Evolutionary conservation across 2,797 vertebrate species (phyloP).

Genomic region (Orientallactaga sibirica): DNA sequence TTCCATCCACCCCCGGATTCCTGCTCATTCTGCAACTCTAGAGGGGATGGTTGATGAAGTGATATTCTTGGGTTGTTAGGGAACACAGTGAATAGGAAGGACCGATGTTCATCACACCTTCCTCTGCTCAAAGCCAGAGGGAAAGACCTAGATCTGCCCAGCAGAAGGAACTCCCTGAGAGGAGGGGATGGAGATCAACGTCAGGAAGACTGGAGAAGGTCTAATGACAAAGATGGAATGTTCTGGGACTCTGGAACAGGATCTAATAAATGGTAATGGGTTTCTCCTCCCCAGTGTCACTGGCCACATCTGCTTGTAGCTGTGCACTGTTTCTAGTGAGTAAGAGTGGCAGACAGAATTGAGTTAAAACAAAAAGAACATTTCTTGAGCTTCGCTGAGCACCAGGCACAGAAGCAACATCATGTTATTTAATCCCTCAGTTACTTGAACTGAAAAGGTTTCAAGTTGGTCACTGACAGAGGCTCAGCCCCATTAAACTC

Average conservation of each 20-base stretch:
- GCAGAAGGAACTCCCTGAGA: neutral
- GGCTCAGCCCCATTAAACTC: neutral
- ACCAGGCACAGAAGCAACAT: neutral
- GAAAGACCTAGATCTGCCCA: neutral
- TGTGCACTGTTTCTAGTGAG: constrained; percentile 4
- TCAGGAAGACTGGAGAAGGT: fast-evolving
- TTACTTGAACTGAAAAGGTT: neutral
- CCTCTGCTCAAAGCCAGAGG: neutral
- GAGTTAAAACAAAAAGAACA: constrained; percentile 14
- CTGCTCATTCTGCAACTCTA: neutral
- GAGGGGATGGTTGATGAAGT: neutral
- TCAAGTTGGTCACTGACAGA: constrained; percentile 7
- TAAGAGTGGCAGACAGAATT: neutral
- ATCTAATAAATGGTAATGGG: neutral
- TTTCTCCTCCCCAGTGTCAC: neutral
- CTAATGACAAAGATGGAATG: neutral
- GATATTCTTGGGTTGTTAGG: neutral
- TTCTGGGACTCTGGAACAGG: neutral
- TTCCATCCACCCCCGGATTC: neutral
- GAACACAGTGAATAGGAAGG: neutral
- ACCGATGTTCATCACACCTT: neutral
- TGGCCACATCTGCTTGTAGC: constrained; percentile 60
- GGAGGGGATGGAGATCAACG: neutral
- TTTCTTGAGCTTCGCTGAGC: neutral
- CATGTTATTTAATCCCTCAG: neutral